Percentiles rank a stretch among this genome's conserved stretches.
Evolutionary conservation across 2,797 vertebrate genomes (phyloP).

Genomic region (Catamblyrhynchus diadema): DNA sequence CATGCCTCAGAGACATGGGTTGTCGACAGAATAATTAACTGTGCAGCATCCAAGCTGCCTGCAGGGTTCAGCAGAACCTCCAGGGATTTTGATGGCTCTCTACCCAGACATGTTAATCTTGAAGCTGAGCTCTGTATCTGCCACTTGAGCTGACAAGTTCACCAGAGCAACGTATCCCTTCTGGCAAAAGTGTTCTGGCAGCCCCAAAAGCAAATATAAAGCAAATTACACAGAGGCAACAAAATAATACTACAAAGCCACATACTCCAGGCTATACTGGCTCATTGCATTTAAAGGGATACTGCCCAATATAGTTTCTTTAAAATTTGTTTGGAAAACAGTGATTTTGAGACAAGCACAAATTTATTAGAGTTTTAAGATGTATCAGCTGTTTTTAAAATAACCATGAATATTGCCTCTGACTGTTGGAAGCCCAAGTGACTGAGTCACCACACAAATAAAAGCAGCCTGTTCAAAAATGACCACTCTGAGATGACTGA

Average conservation of each 20-base stretch:
- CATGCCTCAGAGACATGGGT: not conserved
- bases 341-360: not conserved
- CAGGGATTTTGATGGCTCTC: not conserved
- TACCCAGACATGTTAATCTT: not conserved
- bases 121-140: not conserved
- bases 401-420: not conserved
- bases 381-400: not conserved
- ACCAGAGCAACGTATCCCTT: not conserved
- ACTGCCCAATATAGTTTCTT: slow-evolving; percentile 24
- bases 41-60: not conserved
- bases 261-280: not conserved
- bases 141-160: not conserved
- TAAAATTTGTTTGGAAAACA: not conserved
- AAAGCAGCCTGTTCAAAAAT: not conserved
- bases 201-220: slow-evolving; percentile 45
- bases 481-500: not conserved
- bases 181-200: slow-evolving; percentile 63
- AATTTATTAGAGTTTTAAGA: not conserved
- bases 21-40: not conserved
- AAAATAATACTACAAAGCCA: slow-evolving; percentile 36
- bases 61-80: not conserved
- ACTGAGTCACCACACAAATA: not conserved
- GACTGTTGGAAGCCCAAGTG: not conserved
- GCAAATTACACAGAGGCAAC: slow-evolving; percentile 7
- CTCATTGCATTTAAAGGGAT: slow-evolving; percentile 63